Base-by-base conservation (phyloP, 2,113 vertebrate species). In the Muscicapa adusta region DNA sequence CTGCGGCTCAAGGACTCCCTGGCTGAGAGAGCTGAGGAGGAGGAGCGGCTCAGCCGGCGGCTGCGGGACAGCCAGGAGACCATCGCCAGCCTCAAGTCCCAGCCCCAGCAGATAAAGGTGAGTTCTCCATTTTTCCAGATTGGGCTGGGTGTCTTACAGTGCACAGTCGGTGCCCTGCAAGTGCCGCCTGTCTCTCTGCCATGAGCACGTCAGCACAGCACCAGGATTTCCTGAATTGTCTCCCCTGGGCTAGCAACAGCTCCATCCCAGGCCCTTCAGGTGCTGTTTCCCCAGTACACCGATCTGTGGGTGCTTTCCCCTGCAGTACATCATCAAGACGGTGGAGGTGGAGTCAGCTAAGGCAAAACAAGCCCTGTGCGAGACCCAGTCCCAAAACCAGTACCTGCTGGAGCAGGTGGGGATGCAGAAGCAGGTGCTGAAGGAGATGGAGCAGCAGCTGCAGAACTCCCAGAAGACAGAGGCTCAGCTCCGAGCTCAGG, bases 371-470 rank as follows among this genome's bases (percentile, higher is more conserved):
- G 98, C 98, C 36, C 96, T 99, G 73, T 96, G 95, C 0, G 99
- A 99, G 93, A 97, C 98, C 58, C 98, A 99, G 97, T 91, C 92
- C 81, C 98, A 97, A 90, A 99, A 98, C 96, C 97, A 97, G 73
- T 96, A 98, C 91, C 98, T 99, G 88, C 98, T 99, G 97, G 99
- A 99, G 95, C 99, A 99, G 97, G 98, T 99, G 67, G 97, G 94
- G 3, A 97, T 98, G 81, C 99, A 99, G 98, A 97, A 98, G 56
- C 98, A 98, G 93, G 98, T 98, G 93, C 97, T 99, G 61, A 96
- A 98, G 45, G 99, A 99, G 95, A 98, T 99, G 91, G 98, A 99
- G 91, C 98, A 98, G 65, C 99, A 99, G 96, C 98, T 99, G 50
- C 98, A 99, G 75, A 98, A 96, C 48, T 99, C 99, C 0, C 98